Evolutionary conservation across 2,797 vertebrate species (phyloP).

Genomic region (Lerista edwardsae): DNA sequence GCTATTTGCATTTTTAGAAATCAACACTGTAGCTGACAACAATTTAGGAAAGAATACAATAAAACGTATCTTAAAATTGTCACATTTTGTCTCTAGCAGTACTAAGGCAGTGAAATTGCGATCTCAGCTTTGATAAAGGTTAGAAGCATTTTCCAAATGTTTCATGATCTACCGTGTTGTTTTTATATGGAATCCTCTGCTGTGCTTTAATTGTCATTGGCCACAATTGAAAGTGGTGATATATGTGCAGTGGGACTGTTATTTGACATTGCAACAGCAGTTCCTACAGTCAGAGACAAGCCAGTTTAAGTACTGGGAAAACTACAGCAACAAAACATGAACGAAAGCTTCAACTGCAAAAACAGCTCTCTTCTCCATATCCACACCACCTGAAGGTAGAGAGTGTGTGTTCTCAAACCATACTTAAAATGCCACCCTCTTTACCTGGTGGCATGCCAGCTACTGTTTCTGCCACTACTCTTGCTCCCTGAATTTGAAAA

Average conservation of each 20-base stretch:
- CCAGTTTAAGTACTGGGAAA: neutral
- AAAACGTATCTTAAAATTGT: neutral
- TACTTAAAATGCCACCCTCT: neutral
- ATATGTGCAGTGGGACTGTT: neutral
- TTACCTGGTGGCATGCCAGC: too few species aligned
- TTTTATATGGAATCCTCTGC: neutral
- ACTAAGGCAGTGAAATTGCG: neutral
- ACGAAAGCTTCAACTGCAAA: neutral
- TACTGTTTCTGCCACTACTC: too few species aligned
- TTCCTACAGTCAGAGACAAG: neutral
- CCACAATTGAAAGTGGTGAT: neutral
- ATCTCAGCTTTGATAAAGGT: neutral
- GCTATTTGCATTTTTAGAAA: neutral
- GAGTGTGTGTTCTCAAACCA: too few species aligned
- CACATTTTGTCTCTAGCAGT: neutral
- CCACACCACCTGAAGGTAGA: neutral
- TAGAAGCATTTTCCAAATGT: neutral
- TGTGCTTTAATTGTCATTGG: constrained; percentile 31
- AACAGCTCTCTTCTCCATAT: neutral
- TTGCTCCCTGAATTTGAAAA: too few species aligned
- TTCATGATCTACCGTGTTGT: neutral
- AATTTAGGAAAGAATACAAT: neutral
- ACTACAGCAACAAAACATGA: too few species aligned
- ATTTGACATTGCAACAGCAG: neutral
- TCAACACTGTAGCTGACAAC: neutral